Evolutionary conservation across 92 coral and sea anemone genomes (phyloP).

Genomic region (Palythoa grandiflora): DNA sequence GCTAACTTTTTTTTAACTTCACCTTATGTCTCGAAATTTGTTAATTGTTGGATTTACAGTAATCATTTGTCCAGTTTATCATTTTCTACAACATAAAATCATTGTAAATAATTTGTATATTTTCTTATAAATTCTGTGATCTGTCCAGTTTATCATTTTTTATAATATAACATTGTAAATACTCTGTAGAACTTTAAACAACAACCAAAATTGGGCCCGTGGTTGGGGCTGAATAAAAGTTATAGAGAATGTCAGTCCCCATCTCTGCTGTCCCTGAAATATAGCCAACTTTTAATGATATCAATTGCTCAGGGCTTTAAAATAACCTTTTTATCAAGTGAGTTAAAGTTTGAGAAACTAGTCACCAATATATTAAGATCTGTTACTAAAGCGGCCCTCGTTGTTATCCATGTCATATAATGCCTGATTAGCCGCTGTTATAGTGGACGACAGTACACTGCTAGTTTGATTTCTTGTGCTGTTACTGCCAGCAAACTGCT

Average conservation of each 20-base stretch:
- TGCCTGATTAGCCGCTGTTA: constrained; percentile 20
- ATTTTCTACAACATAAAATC: background rate
- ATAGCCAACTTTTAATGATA: constrained; percentile 35
- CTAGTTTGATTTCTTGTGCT: background rate
- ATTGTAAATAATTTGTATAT: background rate
- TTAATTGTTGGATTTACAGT: background rate
- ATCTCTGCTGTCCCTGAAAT: constrained; percentile 44
- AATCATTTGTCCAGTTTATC: background rate
- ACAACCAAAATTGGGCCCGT: constrained; percentile 10
- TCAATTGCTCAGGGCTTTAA: background rate
- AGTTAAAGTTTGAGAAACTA: background rate
- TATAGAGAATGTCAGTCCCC: constrained; percentile 45
- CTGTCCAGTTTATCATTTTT: background rate
- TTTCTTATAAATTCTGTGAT: background rate
- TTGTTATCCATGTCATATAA: constrained; percentile 20
- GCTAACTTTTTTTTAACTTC: background rate
- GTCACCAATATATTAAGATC: background rate
- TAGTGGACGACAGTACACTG: constrained; percentile 28
- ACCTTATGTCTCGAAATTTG: background rate
- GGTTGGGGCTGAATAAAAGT: constrained; percentile 19
- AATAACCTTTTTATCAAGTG: background rate
- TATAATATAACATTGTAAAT: constrained; percentile 11
- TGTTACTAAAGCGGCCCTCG: background rate
- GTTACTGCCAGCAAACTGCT: constrained; percentile 29
- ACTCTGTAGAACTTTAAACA: constrained; percentile 19